Evolutionary conservation across 2,888 invertebrate species (phyloP), one percentile per base, ranked within the genome.

Genomic region (Venusia cambrica): DNA sequence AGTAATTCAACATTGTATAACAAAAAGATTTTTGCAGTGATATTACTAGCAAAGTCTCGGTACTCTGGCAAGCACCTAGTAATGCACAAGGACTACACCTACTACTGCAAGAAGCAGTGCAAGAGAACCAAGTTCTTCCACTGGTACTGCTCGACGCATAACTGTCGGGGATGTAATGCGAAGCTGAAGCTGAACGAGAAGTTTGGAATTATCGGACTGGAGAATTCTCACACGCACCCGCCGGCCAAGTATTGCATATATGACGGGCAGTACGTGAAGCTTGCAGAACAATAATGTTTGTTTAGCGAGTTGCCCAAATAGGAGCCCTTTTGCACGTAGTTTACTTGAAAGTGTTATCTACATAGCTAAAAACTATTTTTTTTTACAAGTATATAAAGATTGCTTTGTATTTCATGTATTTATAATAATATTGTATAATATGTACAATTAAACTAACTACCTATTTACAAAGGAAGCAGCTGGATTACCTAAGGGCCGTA

Each of bases 61-160:
- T 77, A 77, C 48, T 65, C 73, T 3, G 84, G 81, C 11, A 79
- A 69, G 38, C 68, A 73, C 10, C 53, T 81, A 5, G 69, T 81
- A 0, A 71, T 83, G 59, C 70, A 61, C 48, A 70, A 76, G 18
- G 69, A 77, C 36, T 84, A 80, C 48, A 80, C 83, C 0, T 84
- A 80, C 45, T 81, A 78, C 54, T 77, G 76, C 55, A 80, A 81
- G 58, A 73, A 67, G 35, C 68, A 73, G 45, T 74, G 69, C 54
- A 77, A 75, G 57, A 73, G 60, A 44, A 73, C 67, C 0, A 73
- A 70, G 18, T 54, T 62, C 36, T 75, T 70, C 33, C 67, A 72
- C 32, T 84, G 84, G 84, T 74, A 79, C 38, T 84, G 84, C 35
- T 84, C 84, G 1, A 80, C 83, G 0, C 78, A 84, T 43, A 79